A percentile compares a stretch with the other conserved stretches of the same genome.
Conservation (phyloP, 2,113 vertebrate species). For the Arenaria interpres region DNA sequence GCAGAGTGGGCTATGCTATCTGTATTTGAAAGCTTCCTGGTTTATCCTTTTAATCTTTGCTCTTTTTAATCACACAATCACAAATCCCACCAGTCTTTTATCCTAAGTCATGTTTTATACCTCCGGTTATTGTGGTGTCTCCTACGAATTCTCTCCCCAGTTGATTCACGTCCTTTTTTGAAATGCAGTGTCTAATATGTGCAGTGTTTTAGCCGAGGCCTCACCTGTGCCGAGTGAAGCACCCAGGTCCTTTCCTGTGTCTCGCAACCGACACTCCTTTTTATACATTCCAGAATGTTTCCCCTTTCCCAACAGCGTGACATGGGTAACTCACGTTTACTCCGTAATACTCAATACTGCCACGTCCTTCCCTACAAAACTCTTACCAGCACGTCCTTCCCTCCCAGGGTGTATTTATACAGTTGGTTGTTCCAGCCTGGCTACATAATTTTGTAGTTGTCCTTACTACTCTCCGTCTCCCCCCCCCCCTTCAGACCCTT, state of each 20-base stretch:
- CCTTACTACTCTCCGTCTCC: background rate
- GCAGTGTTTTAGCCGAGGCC: background rate
- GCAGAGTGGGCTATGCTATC: background rate
- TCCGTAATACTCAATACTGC: background rate
- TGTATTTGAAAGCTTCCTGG: background rate
- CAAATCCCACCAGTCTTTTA: background rate
- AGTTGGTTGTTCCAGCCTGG: background rate
- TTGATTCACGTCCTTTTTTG: background rate
- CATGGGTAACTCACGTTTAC: background rate
- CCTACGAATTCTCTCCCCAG: background rate
- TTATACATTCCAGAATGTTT: background rate
- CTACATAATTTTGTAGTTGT: background rate
- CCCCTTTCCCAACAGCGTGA: background rate
- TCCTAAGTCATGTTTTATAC: background rate
- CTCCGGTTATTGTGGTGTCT: background rate
- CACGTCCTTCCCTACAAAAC: background rate
- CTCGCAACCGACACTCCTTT: fast-evolving
- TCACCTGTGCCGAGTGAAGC: background rate
- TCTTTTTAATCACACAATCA: background rate
- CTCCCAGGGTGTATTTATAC: background rate
- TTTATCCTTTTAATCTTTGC: background rate
- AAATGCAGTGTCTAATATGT: background rate
- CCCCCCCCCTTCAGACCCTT: fast-evolving
- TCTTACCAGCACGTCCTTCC: background rate
- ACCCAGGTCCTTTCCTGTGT: fast-evolving